Evolutionary conservation across 1,140 invertebrate species (phyloP), one percentile per base, ranked within the genome.

Genomic region (Drosophila arizonae): DNA sequence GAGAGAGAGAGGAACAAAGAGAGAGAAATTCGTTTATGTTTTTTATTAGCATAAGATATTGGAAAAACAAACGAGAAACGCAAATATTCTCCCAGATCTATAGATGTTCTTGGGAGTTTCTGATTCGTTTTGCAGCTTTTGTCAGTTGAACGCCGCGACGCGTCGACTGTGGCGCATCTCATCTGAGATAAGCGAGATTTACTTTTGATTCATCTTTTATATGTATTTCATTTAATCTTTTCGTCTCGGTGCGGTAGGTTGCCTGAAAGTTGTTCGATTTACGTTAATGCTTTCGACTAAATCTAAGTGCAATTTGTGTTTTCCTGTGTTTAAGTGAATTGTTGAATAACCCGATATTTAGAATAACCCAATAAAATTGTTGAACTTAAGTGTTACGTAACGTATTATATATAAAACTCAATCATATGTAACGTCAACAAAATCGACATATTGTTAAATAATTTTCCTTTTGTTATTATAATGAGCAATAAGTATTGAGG

Each of bases 41-140:
- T 81, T 86, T 73, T 86, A 82, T 86, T 87, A 86, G 76, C 82
- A 82, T 79, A 87, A 86, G 82, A 87, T 87, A 87, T 81, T 79
- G 70, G 36, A 67, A 56, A 52, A 76, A 28, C 33, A 11, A 56
- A 17, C 33, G 21, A 28, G 24, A 5, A 56, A 17, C 33, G 21
- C 46, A 45, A 39, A 67, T 15, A 55, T 51, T 46, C 58, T 62
- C 21, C 33, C 52, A 33, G 50, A 41, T 45, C 33, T 54, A 70
- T 50, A 46, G 45, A 51, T 43, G 54, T 30, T 51, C 26, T 68
- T 74, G 51, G 41, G 51, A 46, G 68, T 70, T 61, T 56, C 21
- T 65, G 41, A 55, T 64, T 65, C 64, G 54, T 13, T 26, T 30
- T 15, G 54, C 26, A 6, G 45, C 33, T 56, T 39, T 33, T 52